A percentile compares a stretch with the other conserved stretches of the same genome.
Evolutionary conservation across 2,888 invertebrate species (phyloP).

Genomic region (Saturnia japonica): DNA sequence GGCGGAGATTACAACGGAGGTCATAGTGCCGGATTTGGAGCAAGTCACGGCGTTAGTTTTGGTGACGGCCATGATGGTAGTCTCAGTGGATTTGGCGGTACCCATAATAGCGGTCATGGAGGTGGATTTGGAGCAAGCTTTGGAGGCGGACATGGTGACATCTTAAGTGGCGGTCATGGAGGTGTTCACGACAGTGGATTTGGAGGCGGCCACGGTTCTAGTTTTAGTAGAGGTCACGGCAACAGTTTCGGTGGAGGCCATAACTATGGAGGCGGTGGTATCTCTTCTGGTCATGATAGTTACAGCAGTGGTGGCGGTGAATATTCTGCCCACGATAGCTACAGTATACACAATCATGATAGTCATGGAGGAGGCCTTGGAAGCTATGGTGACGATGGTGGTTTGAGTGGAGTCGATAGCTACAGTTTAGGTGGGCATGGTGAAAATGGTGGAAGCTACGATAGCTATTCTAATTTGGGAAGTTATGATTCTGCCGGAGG

Average conservation of each 20-base stretch:
- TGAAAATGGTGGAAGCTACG: conserved; percentile 31
- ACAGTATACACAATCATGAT: conserved; percentile 40
- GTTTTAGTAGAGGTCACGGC: conserved; percentile 23
- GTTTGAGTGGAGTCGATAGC: conserved; percentile 29
- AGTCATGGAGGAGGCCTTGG: conserved; percentile 35
- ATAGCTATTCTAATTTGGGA: conserved; percentile 26
- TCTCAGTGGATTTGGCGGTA: conserved; percentile 1
- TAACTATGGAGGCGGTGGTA: conserved; percentile 38
- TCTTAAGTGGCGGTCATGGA: conserved; percentile 31
- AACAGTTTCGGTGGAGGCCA: conserved; percentile 39
- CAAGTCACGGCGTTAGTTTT: conserved; percentile 33
- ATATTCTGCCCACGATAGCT: conserved; percentile 38
- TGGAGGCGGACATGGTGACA: conserved; percentile 32
- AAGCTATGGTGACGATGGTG: conserved; percentile 33
- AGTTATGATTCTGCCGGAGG: conserved; percentile 34
- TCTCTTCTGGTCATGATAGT: conserved; percentile 40
- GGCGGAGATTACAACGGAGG: conserved; percentile 27
- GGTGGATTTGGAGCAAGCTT: conserved; percentile 22
- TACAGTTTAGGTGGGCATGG: conserved; percentile 35
- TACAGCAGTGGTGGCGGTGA: conserved; percentile 38
- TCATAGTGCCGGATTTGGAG: conserved; percentile 31
- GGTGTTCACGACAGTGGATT: conserved; percentile 37
- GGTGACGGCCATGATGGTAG: conserved; percentile 30
- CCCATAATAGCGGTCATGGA: conserved; percentile 28
- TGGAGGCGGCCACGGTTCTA: conserved; percentile 46